Evolutionary conservation across 2,797 vertebrate species (phyloP).

Genomic region (Allobates femoralis): DNA sequence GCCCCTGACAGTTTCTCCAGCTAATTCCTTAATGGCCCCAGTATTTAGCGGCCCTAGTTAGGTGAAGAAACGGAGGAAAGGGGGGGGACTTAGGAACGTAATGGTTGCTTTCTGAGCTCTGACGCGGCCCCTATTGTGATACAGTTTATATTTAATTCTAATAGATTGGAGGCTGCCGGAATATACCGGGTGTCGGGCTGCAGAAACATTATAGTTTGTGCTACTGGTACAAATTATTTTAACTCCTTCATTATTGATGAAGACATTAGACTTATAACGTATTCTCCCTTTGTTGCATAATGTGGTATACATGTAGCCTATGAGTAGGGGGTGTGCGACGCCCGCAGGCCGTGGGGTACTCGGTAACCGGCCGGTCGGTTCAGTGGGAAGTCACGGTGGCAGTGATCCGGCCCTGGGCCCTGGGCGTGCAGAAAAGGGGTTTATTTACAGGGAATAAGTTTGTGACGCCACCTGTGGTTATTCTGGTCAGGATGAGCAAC

Average conservation of each 20-base stretch:
- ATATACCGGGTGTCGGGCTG: neutral
- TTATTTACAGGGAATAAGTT: no score
- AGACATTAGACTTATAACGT: neutral
- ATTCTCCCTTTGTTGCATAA: neutral
- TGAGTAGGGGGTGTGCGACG: no score
- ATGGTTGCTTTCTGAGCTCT: conserved; percentile 55
- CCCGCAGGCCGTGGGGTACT: no score
- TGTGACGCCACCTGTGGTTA: no score
- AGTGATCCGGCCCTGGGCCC: no score
- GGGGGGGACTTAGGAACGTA: conserved; percentile 37
- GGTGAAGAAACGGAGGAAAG: conserved; percentile 50
- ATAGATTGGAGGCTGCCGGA: conserved; percentile 37
- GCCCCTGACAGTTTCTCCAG: conserved; percentile 62
- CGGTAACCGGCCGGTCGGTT: no score
- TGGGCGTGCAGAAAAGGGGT: no score
- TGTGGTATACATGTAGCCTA: no score
- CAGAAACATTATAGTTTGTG: neutral
- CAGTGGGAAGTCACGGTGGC: no score
- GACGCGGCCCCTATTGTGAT: conserved; percentile 55
- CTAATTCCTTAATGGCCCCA: conserved; percentile 66
- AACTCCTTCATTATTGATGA: conserved; percentile 12
- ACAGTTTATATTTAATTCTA: conserved; percentile 63
- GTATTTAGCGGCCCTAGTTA: conserved; percentile 53
- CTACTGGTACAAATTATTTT: conserved; percentile 23
- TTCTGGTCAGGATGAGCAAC: no score